phyloP scores from a whole-genome alignment of 2,113 vertebrate species.

The Tenebrosternarchus preto region DNA sequence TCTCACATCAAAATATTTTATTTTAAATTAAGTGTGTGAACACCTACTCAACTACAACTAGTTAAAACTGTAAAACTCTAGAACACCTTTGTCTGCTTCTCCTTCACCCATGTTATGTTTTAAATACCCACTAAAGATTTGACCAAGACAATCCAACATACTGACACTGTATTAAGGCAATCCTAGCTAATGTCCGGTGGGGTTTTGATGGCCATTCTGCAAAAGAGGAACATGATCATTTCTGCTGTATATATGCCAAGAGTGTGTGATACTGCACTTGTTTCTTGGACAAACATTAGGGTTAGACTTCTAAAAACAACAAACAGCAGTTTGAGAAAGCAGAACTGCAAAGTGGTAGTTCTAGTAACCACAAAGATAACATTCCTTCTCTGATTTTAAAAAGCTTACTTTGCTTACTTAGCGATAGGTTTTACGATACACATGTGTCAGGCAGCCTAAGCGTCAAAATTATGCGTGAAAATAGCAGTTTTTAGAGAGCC shows the following conservation, averaged over 20 bases:
- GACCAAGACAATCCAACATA: slow-evolving; percentile 1
- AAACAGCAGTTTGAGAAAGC: no score
- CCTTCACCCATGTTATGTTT: slow-evolving; percentile 57
- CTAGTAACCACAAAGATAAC: no score
- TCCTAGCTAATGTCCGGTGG: slow-evolving; percentile 52
- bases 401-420: not conserved
- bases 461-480: not conserved
- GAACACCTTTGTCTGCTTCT: slow-evolving; percentile 41
- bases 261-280: no score
- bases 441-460: not conserved
- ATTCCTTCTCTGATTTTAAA: not conserved
- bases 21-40: not conserved
- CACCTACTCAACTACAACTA: slow-evolving; percentile 44
- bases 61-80: slow-evolving; percentile 51
- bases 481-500: not conserved
- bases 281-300: no score
- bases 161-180: not conserved
- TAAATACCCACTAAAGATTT: not conserved
- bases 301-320: no score
- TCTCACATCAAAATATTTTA: slow-evolving; percentile 11
- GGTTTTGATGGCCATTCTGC: slow-evolving; percentile 65
- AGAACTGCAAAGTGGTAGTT: no score
- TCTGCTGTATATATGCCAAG: not conserved
- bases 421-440: not conserved
- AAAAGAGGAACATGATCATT: slow-evolving; percentile 32